phyloP scores from a whole-genome alignment of 2,888 invertebrate species.

The Parasteatoda lunata region DNA sequence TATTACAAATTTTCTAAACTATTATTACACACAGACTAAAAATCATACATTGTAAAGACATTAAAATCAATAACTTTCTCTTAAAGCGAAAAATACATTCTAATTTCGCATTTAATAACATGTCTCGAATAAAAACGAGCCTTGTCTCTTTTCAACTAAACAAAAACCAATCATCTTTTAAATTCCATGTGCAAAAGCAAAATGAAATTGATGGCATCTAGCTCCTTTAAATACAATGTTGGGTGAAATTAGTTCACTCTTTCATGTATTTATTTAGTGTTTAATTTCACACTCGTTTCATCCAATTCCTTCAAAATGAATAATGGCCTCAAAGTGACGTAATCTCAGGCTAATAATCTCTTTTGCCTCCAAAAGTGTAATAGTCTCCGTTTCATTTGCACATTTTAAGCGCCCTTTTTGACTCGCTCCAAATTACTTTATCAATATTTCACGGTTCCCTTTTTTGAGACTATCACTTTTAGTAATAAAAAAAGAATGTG shows the following conservation, averaged over 20 bases:
- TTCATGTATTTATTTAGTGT: neutral
- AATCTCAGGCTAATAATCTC: conserved; percentile 29
- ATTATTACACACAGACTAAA: no score
- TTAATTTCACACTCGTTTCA: conserved; percentile 11
- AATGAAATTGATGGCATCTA: neutral
- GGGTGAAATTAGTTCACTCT: neutral
- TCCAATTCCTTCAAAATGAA: conserved; percentile 15
- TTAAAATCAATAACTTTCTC: no score
- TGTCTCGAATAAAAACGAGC: neutral
- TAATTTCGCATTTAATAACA: neutral
- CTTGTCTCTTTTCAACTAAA: neutral
- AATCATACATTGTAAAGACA: no score
- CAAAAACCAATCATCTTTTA: neutral
- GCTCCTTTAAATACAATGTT: neutral
- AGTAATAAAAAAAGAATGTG: neutral
- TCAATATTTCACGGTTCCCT: conserved; percentile 31
- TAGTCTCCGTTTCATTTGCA: conserved; percentile 32
- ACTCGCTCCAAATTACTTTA: conserved; percentile 46
- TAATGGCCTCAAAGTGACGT: conserved; percentile 15
- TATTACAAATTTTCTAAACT: no score
- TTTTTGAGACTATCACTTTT: neutral
- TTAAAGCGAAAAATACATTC: neutral
- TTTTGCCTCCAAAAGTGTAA: neutral
- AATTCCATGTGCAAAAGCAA: neutral
- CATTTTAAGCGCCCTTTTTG: conserved; percentile 30